Base-by-base conservation (phyloP, 2,888 invertebrate species). In the Drosophila nr. fundita region DNA sequence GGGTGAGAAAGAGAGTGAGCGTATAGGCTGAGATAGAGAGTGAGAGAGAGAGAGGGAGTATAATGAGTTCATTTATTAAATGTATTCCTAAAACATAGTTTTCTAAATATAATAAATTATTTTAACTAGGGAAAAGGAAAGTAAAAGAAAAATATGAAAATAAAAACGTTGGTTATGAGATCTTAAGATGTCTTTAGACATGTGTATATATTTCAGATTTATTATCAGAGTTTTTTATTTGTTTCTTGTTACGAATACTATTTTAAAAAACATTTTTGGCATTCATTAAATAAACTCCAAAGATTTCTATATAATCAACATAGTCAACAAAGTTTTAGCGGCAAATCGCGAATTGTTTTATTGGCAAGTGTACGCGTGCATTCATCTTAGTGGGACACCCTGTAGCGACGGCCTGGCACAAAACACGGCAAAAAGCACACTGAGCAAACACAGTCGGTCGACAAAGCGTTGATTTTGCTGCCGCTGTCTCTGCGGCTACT, bases 351-450 rank as follows among this genome's bases (percentile, higher is more conserved):
- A 55, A 27, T 36, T 15, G 13, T 30, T 49, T 40, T 4, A 18
- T 24, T 32, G 13, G 13, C 48, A 38, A 52, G 15, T 15, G 24
- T 24, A 7, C 49, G 29, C 45, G 24, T 24, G 11, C 34, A 8
- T 24, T 38, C 29, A 30, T 29, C 29, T 11, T n/a, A 57, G 21
- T 38, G 61, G 40, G 42, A 15, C 82, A 79, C 79, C 79, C 79
- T 79, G 74, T 79, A 82, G 13, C 4, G 24, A 40, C 42, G 36
- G 55, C 18, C 67, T 73, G 57, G 65, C 78, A 65, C 66, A 70
- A 82, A 82, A 70, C 48, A 71, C 70, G 75, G 81, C 87, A 83
- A 73, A 83, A 86, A 85, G 83, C 88, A 82, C 80, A 73, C 83
- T 76, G 73, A 58, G 62, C 74, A 82, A 78, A 85, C 74, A 85